Base-by-base conservation (phyloP, 1,140 invertebrate species). In the Olivierus martensii region DNA sequence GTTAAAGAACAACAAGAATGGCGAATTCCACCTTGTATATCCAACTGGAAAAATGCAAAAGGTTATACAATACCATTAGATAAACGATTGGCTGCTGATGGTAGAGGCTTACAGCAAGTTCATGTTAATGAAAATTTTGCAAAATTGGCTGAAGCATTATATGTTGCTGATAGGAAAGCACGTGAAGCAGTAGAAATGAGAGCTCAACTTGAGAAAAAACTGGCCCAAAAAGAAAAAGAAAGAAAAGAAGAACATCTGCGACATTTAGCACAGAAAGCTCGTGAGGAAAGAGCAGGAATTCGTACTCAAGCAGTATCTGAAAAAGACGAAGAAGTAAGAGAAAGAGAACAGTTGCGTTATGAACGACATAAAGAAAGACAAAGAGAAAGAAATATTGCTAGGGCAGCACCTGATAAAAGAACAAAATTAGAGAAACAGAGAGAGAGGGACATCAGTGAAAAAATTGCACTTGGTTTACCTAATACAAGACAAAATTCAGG, bases 101-200 rank as follows among this genome's bases (percentile, higher is more conserved):
- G 96, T 0, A 75, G 96, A 45, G 95, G 95, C 10, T 71, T 99
- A 0, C 95, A 99, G 64, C 90, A 94, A 67, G 83, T 89, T 15
- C 95, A 98, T 64, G 93, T 99, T 49, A 99, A 98, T 67, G 95
- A 99, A 70, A 99, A 99, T 66, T 99, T 99, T 73, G 91, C 94
- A 1, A 98, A 98, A 68, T 71, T 99, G 36, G 87, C 96, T 0
- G 95, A 99, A 70, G 87, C 95, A 5, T 68, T 99, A 15, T 97
- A 96, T 65, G 96, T 99, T 62, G 94, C 96, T 28, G 96, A 99
- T 67, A 79, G 95, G 67, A 98, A 98, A 71, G 74, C 66, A 22
- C 72, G 94, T 52, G 94, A 99, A 71, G 89, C 89, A 44, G 92
- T 99, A 0, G 94, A 99, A 69, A 89, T 89, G 65, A 74, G 96